These are phyloP conservation scores for Oryzias dopingdopingensis DNA, from an alignment of 2,797 vertebrate genomes.

Conservation along the genomic window DNA sequence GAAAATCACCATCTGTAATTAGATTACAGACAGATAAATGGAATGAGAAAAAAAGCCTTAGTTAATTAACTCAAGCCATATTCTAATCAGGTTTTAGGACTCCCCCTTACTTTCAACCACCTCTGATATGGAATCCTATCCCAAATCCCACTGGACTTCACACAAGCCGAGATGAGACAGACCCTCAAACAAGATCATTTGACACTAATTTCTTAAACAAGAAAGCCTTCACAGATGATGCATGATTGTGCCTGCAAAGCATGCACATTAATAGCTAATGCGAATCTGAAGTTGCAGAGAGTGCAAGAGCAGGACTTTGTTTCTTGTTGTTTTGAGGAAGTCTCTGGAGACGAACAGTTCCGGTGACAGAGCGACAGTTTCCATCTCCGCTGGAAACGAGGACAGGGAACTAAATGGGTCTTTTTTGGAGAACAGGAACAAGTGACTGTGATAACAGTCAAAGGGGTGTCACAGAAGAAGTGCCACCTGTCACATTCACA, in stretches of 20 bases:
- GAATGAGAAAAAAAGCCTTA: slow-evolving; percentile 40
- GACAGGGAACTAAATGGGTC: slow-evolving; percentile 51
- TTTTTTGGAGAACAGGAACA: slow-evolving; percentile 37
- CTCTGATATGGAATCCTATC: slow-evolving; percentile 63
- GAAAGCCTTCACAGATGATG: slow-evolving; percentile 67
- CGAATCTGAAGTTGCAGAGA: slow-evolving; percentile 17
- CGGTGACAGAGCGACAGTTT: slow-evolving; percentile 38
- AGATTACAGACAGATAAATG: slow-evolving; percentile 68
- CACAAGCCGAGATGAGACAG: slow-evolving; percentile 46
- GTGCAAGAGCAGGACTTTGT: slow-evolving; percentile 10
- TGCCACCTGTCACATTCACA: slow-evolving; percentile 43
- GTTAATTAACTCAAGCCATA: slow-evolving; percentile 77
- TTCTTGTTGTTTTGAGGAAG: slow-evolving; percentile 37
- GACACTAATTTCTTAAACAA: slow-evolving; percentile 74
- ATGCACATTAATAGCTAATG: slow-evolving; percentile 47
- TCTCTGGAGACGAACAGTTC: slow-evolving; percentile 42
- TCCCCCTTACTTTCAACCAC: slow-evolving; percentile 42
- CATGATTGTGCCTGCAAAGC: slow-evolving; percentile 59
- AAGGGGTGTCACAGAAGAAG: slow-evolving; percentile 50
- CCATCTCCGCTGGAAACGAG: slow-evolving; percentile 57
- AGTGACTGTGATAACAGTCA: slow-evolving; percentile 58
- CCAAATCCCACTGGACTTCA: slow-evolving; percentile 53
- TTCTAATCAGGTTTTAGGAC: slow-evolving; percentile 72
- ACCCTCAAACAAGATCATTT: slow-evolving; percentile 71
- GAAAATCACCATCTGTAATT: slow-evolving; percentile 75